Evolutionary conservation across 2,797 vertebrate genomes (phyloP), one percentile per base, ranked within the genome.

Genomic region (Jordanella pulchra): DNA sequence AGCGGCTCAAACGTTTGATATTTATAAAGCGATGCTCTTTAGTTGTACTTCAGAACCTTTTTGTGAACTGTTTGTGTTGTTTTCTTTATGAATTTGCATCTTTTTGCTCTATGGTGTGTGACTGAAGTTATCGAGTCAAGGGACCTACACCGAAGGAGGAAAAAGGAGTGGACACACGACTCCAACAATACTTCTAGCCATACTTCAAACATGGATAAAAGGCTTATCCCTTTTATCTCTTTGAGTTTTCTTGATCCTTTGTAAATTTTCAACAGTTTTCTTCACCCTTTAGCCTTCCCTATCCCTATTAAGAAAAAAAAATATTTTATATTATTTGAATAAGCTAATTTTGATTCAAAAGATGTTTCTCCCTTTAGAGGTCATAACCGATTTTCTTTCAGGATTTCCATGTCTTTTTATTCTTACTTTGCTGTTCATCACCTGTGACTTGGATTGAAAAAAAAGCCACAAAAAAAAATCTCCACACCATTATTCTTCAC

Each of bases 121-220:
- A 83, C 78, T 69, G 69, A 67, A 82, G 80, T 92, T 93, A 93
- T 94, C 91, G 92, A 56, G 23, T 72, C 71, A 69, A 70, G 77
- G 87, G 93, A 94, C 94, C 94, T 94, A 92, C 93, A 92, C 84
- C 69, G 89, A 81, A 82, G 92, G 86, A 77, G 78, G 76, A 80
- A 82, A 78, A 53, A 81, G 47, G 65, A 84, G 79, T 75, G 78
- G 75, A 80, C 25, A 81, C 60, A 66, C 28, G 58, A 75, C 35
- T 18, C 69, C 53, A 69, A 11, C 77, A 72, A 69, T 75, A 44
- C 30, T 66, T 68, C 60, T 76, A 27, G 67, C 44, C 17, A 28
- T 30, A 23, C 71, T 73, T 53, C 14, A 76, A 51, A 61, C 66
- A 60, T 75, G 25, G 65, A 61, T 50, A 50, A 58, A 65, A 30